phyloP scores from a whole-genome alignment of 1,140 invertebrate species.

The Oedothorax gibbosus region DNA sequence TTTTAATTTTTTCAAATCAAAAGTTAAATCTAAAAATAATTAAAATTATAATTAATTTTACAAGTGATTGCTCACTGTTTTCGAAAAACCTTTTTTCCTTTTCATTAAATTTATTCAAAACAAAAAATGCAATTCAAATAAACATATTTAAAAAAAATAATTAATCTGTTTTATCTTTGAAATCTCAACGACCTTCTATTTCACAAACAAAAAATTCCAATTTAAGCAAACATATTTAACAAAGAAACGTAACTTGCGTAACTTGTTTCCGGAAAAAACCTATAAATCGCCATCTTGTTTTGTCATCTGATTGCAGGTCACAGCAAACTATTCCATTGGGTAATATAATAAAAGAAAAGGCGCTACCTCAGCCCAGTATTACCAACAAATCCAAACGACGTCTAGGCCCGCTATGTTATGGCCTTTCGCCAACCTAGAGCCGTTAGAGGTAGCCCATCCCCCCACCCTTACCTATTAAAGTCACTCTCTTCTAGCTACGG shows the following conservation, averaged over 20 bases:
- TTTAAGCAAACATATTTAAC: slow-evolving; percentile 48
- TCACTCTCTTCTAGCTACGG: slow-evolving; percentile 10
- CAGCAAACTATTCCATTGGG: slow-evolving; percentile 54
- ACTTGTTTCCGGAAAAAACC: slow-evolving; percentile 25
- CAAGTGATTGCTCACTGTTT: too few species aligned
- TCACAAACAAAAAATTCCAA: background rate
- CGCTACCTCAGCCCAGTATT: slow-evolving; percentile 13
- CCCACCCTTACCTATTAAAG: slow-evolving; percentile 38
- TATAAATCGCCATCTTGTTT: slow-evolving; percentile 57
- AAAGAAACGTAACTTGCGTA: slow-evolving; percentile 25
- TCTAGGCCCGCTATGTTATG: slow-evolving; percentile 36
- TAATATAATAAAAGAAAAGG: slow-evolving; percentile 55
- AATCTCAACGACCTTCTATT: background rate
- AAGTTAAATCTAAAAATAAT: too few species aligned
- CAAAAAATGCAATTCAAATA: too few species aligned
- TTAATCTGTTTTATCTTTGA: too few species aligned
- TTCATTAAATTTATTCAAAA: too few species aligned
- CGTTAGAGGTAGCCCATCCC: slow-evolving; percentile 35
- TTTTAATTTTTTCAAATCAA: too few species aligned
- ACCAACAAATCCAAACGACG: slow-evolving; percentile 32
- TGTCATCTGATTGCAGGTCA: slow-evolving; percentile 55
- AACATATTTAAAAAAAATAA: too few species aligned
- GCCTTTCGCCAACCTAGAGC: slow-evolving; percentile 38
- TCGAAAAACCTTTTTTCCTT: too few species aligned
- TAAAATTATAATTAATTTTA: too few species aligned